Conservation (phyloP, 2,113 vertebrate species). For the Spermophilus dauricus region DNA sequence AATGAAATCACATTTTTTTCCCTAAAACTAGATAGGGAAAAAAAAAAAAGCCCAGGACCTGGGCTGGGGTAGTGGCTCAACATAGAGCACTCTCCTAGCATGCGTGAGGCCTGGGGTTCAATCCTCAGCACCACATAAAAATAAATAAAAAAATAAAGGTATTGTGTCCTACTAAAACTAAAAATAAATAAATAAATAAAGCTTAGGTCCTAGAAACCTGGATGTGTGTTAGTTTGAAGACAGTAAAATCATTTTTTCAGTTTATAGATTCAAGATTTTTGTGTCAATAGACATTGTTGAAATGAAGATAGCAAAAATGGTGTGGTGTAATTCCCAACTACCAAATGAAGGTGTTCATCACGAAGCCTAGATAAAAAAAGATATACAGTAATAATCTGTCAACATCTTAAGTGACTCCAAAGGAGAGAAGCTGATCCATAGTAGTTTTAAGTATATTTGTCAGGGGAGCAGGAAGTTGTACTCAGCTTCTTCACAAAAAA, state of each 20-base stretch:
- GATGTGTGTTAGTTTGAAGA: neutral
- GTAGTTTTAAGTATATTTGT: conserved; percentile 2
- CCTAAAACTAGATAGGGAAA: conserved; percentile 7
- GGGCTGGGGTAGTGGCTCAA: too few relatives aligned
- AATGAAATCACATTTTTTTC: conserved; percentile 8
- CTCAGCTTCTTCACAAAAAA: neutral
- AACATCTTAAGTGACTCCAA: neutral
- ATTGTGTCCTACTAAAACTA: too few relatives aligned
- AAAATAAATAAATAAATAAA: too few relatives aligned
- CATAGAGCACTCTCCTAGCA: too few relatives aligned
- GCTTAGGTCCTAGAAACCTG: neutral
- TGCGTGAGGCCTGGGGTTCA: too few relatives aligned
- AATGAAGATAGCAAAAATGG: neutral
- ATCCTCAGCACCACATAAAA: too few relatives aligned
- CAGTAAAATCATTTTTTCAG: conserved; percentile 21
- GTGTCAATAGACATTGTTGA: conserved; percentile 50
- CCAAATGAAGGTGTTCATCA: neutral
- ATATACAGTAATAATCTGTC: neutral
- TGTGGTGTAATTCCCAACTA: neutral
- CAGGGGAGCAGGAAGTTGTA: conserved; percentile 5
- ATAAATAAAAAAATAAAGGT: too few relatives aligned
- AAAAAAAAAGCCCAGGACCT: neutral
- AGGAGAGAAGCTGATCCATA: neutral
- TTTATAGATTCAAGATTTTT: conserved; percentile 47
- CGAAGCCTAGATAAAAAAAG: neutral